Conservation (phyloP, 2,797 vertebrate species). For the Emydoidea blandingii region DNA sequence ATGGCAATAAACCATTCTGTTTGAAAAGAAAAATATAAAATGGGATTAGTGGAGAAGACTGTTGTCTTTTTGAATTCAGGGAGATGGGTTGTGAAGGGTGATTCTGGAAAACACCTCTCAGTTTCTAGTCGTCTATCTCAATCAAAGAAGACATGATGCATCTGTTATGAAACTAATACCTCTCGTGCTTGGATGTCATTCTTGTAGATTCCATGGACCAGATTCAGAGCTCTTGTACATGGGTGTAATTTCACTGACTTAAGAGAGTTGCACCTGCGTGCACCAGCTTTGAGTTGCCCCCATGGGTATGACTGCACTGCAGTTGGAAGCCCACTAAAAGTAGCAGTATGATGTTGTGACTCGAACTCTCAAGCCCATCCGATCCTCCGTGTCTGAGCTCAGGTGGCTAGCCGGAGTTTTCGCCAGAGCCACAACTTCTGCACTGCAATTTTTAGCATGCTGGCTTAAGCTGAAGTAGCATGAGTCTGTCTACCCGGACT, state of each 20-base stretch:
- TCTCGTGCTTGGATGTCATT: background rate
- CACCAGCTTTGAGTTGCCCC: background rate
- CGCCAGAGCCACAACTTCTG: background rate
- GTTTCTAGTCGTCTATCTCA: background rate
- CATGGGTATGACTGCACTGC: background rate
- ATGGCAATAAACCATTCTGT: background rate
- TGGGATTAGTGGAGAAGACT: background rate
- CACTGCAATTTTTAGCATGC: background rate
- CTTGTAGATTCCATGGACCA: accelerated
- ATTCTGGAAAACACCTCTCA: background rate
- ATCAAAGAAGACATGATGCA: background rate
- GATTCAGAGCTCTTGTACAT: background rate
- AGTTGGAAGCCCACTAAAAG: background rate
- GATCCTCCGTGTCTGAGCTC: background rate
- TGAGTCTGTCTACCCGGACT: background rate
- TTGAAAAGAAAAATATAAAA: background rate
- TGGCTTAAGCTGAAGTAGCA: background rate
- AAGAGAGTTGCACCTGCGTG: background rate
- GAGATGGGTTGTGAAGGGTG: background rate
- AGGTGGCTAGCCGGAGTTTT: background rate
- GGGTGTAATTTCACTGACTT: background rate
- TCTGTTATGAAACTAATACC: background rate
- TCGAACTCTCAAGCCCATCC: background rate
- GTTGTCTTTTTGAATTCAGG: background rate
- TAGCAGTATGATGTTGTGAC: background rate